A percentile compares a stretch with the other conserved stretches of the same genome.
Evolutionary conservation across 2,113 vertebrate genomes (phyloP).

Genomic region (Amblyornis subalaris): DNA sequence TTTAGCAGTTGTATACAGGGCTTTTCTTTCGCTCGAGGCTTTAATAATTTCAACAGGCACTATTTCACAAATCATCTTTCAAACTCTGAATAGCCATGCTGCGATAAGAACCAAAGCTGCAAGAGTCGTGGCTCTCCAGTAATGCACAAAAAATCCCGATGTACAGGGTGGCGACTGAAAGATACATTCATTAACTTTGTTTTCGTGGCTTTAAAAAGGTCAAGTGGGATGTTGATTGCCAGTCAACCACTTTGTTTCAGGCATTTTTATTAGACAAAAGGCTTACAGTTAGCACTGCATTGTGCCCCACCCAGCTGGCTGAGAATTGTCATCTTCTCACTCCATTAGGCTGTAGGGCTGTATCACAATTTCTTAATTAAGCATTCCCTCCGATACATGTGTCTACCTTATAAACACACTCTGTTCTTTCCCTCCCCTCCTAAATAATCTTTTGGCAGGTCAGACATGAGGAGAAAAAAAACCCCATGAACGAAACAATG

Average conservation of each 20-base stretch:
- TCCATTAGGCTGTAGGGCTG: not conserved
- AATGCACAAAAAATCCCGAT: not conserved
- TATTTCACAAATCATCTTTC: not conserved
- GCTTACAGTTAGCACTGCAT: conserved; percentile 42
- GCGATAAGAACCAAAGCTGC: not conserved
- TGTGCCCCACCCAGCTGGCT: conserved; percentile 46
- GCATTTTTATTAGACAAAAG: conserved; percentile 60
- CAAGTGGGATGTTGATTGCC: conserved; percentile 14
- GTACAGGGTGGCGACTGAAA: not conserved
- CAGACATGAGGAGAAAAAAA: not conserved
- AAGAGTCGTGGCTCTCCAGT: not conserved
- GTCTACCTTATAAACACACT: not conserved
- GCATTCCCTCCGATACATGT: not conserved
- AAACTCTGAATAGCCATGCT: not conserved
- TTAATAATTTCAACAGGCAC: not conserved
- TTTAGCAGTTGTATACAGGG: not conserved
- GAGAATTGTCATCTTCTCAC: conserved; percentile 6
- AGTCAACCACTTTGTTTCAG: conserved; percentile 29
- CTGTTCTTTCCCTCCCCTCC: not conserved
- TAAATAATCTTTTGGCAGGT: not conserved
- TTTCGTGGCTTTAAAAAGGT: conserved; percentile 17
- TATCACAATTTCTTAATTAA: not conserved
- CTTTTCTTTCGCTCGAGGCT: not conserved
- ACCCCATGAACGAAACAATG: not conserved
- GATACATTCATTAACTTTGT: not conserved